Evolutionary conservation across 2,113 vertebrate species (phyloP).

Genomic region (Spermophilus dauricus): DNA sequence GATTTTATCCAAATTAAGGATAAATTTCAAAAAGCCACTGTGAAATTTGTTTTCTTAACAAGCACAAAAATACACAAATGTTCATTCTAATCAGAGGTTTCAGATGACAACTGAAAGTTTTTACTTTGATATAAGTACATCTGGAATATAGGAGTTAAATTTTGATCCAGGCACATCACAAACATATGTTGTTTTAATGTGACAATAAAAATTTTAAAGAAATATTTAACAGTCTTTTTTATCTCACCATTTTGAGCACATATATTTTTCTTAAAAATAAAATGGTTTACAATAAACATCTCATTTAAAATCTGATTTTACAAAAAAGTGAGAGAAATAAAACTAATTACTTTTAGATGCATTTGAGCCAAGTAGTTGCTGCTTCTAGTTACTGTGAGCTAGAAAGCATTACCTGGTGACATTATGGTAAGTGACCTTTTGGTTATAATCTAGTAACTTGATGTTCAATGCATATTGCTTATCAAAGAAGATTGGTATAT

Average conservation of each 20-base stretch:
- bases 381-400: not conserved
- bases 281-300: slow-evolving; percentile 41
- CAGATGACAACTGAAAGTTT: slow-evolving; percentile 52
- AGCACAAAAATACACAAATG: slow-evolving; percentile 62
- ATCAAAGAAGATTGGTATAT: slow-evolving; percentile 28
- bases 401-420: not conserved
- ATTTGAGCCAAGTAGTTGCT: slow-evolving; percentile 13
- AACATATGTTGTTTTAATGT: slow-evolving; percentile 69
- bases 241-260: slow-evolving; percentile 17
- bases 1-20: slow-evolving; percentile 55
- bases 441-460: not conserved
- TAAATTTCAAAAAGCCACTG: slow-evolving; percentile 52
- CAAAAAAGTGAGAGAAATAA: slow-evolving; percentile 19
- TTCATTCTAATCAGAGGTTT: slow-evolving; percentile 63
- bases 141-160: slow-evolving; percentile 20
- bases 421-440: slow-evolving; percentile 9
- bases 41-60: slow-evolving; percentile 53
- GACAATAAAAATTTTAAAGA: slow-evolving; percentile 72
- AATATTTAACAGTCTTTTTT: slow-evolving; percentile 48
- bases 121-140: slow-evolving; percentile 40
- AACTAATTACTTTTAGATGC: slow-evolving; percentile 34
- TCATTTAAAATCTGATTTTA: slow-evolving; percentile 67
- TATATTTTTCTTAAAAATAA: slow-evolving; percentile 61
- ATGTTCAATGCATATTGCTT: slow-evolving; percentile 35
- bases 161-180: slow-evolving; percentile 56